These are phyloP conservation scores for Mellilla xanthometata DNA, from an alignment of 2,888 invertebrate species.

Conservation along the genomic window DNA sequence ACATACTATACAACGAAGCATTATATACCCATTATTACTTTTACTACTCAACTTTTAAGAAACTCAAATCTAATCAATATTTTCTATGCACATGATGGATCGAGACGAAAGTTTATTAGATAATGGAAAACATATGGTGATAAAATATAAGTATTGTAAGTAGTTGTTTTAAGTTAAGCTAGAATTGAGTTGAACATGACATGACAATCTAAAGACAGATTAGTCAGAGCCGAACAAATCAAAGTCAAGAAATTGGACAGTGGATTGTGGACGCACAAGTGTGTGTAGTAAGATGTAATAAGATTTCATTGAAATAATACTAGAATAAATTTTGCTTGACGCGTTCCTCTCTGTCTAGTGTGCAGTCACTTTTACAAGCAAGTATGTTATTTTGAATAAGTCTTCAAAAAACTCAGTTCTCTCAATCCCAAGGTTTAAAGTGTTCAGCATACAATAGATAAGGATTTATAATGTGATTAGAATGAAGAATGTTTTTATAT, in stretches of 20 bases:
- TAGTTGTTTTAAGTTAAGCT: conserved; percentile 37
- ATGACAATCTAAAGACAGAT: conserved; percentile 20
- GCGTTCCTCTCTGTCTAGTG: no score
- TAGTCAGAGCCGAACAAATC: no score
- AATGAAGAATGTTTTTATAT: conserved; percentile 10
- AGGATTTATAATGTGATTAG: conserved; percentile 5
- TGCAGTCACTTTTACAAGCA: no score
- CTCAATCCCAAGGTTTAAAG: conserved; percentile 35
- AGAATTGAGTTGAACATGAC: conserved; percentile 30
- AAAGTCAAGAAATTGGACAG: no score
- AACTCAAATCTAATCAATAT: no score
- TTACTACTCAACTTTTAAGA: conserved; percentile 19
- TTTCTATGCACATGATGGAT: conserved; percentile 13
- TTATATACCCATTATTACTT: conserved; percentile 22
- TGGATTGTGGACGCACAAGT: no score
- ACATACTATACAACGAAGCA: conserved; percentile 28
- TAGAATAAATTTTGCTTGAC: no score
- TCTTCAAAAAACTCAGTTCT: background rate
- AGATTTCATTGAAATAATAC: no score
- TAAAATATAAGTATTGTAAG: conserved; percentile 23
- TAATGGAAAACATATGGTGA: conserved; percentile 32
- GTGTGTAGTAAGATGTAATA: no score
- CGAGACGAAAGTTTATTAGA: conserved; percentile 35
- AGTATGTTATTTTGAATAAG: no score
- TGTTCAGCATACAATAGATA: conserved; percentile 28